A percentile compares a stretch with the other conserved stretches of the same genome.
These are phyloP conservation scores for Anolis carolinensis DNA, from an alignment of 2,113 vertebrate species.

Conservation along the genomic window DNA sequence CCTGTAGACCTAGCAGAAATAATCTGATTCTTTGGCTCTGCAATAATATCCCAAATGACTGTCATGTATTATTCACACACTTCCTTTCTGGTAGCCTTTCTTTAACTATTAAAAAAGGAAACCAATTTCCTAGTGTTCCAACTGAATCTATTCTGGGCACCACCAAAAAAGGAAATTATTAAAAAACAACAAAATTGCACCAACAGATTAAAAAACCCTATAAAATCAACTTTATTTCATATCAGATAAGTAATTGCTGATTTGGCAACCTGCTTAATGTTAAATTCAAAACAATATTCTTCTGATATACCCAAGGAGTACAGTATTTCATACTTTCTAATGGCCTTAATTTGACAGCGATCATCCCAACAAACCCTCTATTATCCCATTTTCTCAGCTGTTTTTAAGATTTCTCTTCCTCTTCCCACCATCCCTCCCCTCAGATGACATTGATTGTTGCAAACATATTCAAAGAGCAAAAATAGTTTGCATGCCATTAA, in stretches of 20 bases:
- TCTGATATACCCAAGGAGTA: neutral
- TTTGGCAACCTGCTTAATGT: neutral
- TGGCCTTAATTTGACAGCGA: too few species aligned
- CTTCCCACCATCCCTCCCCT: too few species aligned
- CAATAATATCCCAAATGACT: conserved; percentile 19
- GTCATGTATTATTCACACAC: conserved; percentile 24
- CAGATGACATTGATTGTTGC: too few species aligned
- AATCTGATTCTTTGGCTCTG: conserved; percentile 1
- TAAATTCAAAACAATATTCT: neutral
- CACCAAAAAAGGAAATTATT: neutral
- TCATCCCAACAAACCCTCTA: too few species aligned
- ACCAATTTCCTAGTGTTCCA: neutral
- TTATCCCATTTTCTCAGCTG: too few species aligned
- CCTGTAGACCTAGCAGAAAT: neutral
- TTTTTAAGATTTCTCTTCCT: too few species aligned
- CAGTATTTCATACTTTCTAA: too few species aligned
- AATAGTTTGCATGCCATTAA: too few species aligned
- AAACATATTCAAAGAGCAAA: too few species aligned
- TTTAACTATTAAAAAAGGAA: conserved; percentile 11
- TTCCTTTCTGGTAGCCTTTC: conserved; percentile 2
- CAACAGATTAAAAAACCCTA: neutral
- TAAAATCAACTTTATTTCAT: neutral
- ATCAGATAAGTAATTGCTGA: neutral
- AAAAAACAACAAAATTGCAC: neutral
- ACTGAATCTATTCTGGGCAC: neutral